Base-by-base conservation (phyloP, 2,797 vertebrate species). In the Scleropages formosus region DNA sequence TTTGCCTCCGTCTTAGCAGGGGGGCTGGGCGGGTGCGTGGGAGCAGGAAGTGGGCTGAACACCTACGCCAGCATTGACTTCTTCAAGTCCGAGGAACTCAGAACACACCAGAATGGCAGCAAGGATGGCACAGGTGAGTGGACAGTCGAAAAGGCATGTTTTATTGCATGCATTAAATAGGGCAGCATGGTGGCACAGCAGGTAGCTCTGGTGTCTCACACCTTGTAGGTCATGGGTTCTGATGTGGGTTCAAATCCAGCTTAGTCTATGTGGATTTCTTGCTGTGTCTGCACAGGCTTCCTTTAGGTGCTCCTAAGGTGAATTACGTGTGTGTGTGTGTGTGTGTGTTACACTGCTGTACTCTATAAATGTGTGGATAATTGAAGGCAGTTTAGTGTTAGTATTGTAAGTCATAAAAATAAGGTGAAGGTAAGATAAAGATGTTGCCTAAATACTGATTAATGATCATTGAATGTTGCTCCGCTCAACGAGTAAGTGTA, bases 21-120 rank as follows among this genome's bases (percentile, higher is more conserved):
- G 80, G 80, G 77, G 59, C 73, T 81, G 22, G 65, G 78, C 16
- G 46, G 65, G 71, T 80, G 75, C 60, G 24, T 9, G 13, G 86
- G 65, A 82, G 81, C 86, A 72, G 79, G 87, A 67, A 85, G 84
- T 82, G 81, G 66, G 58, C 84, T 85, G 86, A 94, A 93, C 80
- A 89, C 88, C 75, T 96, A 95, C 3, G 90, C 93, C 83, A 90
- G 91, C 89, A 94, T 94, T 51, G 89, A 95, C 87, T 95, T 95
- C 88, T 94, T 91, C 78, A 94, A 93, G 82, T 90, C 91, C 0
- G 80, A 85, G 77, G 92, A 93, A 84, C 88, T 91, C 75, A 87
- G 91, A 85, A 85, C 89, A 66, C 88, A 90, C 69, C 89, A 92
- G 81, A 87, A 70, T 64, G 89, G 83, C 61, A 88, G 89, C 78